Percentiles rank a stretch among this genome's conserved stretches.
These are phyloP conservation scores for Eilema depressum DNA, from an alignment of 2,888 invertebrate species.

Conservation along the genomic window DNA sequence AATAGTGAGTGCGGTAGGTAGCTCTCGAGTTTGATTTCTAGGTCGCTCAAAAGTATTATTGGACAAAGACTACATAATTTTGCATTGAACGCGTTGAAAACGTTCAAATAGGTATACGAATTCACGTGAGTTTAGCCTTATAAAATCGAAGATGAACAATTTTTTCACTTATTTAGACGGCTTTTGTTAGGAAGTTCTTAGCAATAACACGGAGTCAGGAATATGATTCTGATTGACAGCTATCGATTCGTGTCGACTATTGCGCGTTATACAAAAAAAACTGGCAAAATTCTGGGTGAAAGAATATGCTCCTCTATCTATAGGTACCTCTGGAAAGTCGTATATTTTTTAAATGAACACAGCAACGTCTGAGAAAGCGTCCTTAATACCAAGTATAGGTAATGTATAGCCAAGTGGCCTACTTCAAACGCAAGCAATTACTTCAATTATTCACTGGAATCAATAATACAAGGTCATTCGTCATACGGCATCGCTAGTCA, in stretches of 20 bases:
- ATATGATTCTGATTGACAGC: background rate
- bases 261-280: background rate
- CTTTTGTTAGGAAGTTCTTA: background rate
- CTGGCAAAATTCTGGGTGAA: background rate
- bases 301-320: background rate
- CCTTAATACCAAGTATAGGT: background rate
- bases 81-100: too few species aligned
- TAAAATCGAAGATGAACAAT: too few species aligned
- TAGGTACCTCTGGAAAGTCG: background rate
- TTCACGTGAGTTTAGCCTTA: too few species aligned
- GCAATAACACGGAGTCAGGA: background rate
- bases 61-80: too few species aligned
- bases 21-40: background rate
- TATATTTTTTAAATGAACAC: background rate
- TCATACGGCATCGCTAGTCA: conserved; percentile 16
- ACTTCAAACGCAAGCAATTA: conserved; percentile 20
- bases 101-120: too few species aligned
- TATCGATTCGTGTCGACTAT: background rate
- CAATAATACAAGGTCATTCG: conserved; percentile 28
- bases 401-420: background rate
- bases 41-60: background rate
- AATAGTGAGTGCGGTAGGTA: background rate
- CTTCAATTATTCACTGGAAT: conserved; percentile 43
- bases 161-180: too few species aligned
- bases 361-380: background rate